These are phyloP conservation scores for Phodopus roborovskii DNA, from an alignment of 2,113 vertebrate genomes.

Conservation along the genomic window DNA sequence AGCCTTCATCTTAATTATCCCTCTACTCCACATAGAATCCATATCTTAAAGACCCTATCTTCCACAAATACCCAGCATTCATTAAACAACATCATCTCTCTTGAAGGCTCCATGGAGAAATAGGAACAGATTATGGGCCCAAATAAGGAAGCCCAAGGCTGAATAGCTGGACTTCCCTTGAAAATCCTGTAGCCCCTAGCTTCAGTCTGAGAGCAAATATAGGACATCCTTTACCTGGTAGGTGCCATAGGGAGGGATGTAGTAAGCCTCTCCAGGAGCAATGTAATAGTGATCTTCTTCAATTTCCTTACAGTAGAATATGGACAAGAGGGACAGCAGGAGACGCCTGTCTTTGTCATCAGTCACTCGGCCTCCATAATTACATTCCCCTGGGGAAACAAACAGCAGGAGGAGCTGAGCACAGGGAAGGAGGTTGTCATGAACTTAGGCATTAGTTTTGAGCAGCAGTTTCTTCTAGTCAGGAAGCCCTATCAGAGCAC, in stretches of 20 bases:
- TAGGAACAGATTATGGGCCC: neutral
- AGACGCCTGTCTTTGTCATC: slow-evolving; percentile 97
- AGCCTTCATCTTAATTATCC: neutral
- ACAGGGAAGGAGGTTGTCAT: neutral
- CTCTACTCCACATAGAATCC: neutral
- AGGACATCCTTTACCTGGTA: slow-evolving; percentile 88
- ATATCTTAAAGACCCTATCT: slow-evolving; percentile 32
- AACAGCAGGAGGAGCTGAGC: slow-evolving; percentile 54
- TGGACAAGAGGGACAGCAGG: slow-evolving; percentile 93
- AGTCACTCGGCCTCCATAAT: slow-evolving; percentile 96
- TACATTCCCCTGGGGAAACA: slow-evolving; percentile 92
- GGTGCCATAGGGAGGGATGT: slow-evolving; percentile 89
- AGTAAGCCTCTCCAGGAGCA: slow-evolving; percentile 89
- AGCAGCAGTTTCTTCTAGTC: neutral
- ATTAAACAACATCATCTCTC: neutral
- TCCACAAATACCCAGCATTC: neutral
- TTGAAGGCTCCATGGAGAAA: neutral
- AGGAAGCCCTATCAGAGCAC: neutral
- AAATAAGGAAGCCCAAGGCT: neutral
- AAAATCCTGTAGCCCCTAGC: neutral
- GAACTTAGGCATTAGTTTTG: neutral
- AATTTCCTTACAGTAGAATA: slow-evolving; percentile 91
- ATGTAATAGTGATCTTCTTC: slow-evolving; percentile 88
- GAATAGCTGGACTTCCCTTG: neutral
- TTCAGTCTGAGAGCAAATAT: neutral